Percentiles rank a stretch among this genome's conserved stretches.
Evolutionary conservation across 2,888 invertebrate genomes (phyloP).

Genomic region (Meiosimyza decipiens): DNA sequence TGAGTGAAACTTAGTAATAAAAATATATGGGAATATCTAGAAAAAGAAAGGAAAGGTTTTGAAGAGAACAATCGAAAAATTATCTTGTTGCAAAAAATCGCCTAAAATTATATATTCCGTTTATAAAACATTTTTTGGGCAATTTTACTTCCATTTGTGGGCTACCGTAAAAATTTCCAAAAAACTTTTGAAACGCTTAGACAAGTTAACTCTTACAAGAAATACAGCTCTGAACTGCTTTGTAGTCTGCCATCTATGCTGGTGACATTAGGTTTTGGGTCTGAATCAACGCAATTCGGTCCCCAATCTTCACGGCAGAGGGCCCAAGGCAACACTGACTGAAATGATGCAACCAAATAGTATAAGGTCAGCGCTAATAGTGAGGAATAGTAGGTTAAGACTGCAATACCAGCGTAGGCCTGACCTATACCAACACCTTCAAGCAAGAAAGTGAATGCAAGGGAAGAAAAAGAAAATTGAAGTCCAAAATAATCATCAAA

Average conservation of each 20-base stretch:
- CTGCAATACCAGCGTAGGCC: conserved; percentile 72
- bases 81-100: too few species aligned
- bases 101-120: too few species aligned
- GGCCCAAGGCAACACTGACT: conserved; percentile 77
- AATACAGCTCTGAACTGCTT: conserved; percentile 20
- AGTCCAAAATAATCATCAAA: neutral
- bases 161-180: too few species aligned
- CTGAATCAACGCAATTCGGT: conserved; percentile 9
- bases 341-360: conserved; percentile 79
- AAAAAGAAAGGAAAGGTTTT: too few species aligned
- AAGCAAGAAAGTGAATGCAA: conserved; percentile 37
- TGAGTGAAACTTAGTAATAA: too few species aligned
- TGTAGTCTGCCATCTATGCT: conserved; percentile 53
- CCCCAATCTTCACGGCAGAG: conserved; percentile 68
- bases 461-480: neutral
- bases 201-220: neutral
- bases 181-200: too few species aligned
- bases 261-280: too few species aligned
- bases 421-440: conserved; percentile 77
- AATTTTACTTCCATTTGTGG: too few species aligned
- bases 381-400: conserved; percentile 81
- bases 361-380: conserved; percentile 79
- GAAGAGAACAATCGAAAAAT: too few species aligned
- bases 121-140: too few species aligned
- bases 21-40: too few species aligned